Evolutionary conservation across 1,140 invertebrate species (phyloP), one percentile per base, ranked within the genome.

Genomic region (Popillia japonica): DNA sequence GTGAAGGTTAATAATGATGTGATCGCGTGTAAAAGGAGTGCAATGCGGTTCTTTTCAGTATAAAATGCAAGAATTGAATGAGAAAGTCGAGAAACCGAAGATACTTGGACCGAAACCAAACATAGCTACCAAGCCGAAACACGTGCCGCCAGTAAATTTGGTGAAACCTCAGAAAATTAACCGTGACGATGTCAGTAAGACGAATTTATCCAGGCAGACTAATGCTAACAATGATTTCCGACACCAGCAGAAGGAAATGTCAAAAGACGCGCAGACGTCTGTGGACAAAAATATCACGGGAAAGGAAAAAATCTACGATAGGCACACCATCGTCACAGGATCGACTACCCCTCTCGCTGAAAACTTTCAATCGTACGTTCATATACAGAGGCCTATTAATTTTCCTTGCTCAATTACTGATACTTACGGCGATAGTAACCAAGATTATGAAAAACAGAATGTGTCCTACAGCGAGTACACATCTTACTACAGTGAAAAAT

Each of bases 81-180:
- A 78, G 27, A 68, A 68, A 20, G 11, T 22, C 22, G 85, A 86
- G 20, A 83, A 82, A 75, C 83, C 84, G 2, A 85, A 85, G 81
- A 83, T 86, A 68, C 68, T 79, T 48, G 83, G 84, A 27, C 84
- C 85, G 2, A 87, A 87, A 82, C 86, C 86, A 8, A 79, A 79
- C 9, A 86, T 87, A 61, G 83, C 86, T 6, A 82, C 83, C 9
- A 87, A 87, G 79, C 86, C 86, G 3, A 85, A 84, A 78, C 84
- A 81, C 76, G 83, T 87, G 9, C 86, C 86, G 73, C 86, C 85
- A 14, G 84, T 86, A 14, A 68, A 68, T 34, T 22, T 68, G 27
- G 9, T 68, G 22, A 68, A 68, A 68, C 22, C 8, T 68, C 61
- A 68, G 61, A 74, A 74, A 74, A 8, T 40, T 74, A 42, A 41